Evolutionary conservation across 2,888 invertebrate genomes (phyloP), one percentile per base, ranked within the genome.

Genomic region (Pterostichus niger): DNA sequence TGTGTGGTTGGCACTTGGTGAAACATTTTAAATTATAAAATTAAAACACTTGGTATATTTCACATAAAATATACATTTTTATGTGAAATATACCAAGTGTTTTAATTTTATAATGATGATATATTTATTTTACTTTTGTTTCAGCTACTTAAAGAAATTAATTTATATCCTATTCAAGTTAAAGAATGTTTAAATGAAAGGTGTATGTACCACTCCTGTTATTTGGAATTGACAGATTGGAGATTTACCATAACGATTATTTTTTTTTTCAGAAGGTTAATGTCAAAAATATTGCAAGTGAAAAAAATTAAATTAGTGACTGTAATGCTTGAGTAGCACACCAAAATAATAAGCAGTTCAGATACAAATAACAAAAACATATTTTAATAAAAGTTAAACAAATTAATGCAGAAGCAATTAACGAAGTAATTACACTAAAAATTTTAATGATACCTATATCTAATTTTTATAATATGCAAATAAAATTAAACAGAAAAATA

Each of bases 251-350:
- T 59, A 31, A 31, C n/a, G 31, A 59, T 59, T 49, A 49, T 49
- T 49, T 40, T 31, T 49, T 49, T 40, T 31, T 59, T 59, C 24
- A 2, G 59, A 59, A 59, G 59, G 59, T 59, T 31, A 59, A 59
- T 59, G 59, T 59, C 31, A 59, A 59, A 59, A 59, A 31, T 9
- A 59, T 10, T 59, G 59, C 11, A 59, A 31, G 17, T 6, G 59
- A 59, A 10, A 59, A 59, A 59, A 59, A 10, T 59, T 59, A 7
- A 2, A 59, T 59, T 59, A 6, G 4, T 31, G 59, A 24, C 31
- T 59, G 31, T 17, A 31, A 31, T 31, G 31, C 31, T 9, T 9
- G 46, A 46, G 46, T 10, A 46, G 46, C 2, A 49, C 49, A 49
- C 24, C 1, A 56, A 56, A 17, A 13, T 56, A 56, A 56, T 56